Evolutionary conservation across 2,797 vertebrate genomes (phyloP).

Genomic region (Xenopus petersii): DNA sequence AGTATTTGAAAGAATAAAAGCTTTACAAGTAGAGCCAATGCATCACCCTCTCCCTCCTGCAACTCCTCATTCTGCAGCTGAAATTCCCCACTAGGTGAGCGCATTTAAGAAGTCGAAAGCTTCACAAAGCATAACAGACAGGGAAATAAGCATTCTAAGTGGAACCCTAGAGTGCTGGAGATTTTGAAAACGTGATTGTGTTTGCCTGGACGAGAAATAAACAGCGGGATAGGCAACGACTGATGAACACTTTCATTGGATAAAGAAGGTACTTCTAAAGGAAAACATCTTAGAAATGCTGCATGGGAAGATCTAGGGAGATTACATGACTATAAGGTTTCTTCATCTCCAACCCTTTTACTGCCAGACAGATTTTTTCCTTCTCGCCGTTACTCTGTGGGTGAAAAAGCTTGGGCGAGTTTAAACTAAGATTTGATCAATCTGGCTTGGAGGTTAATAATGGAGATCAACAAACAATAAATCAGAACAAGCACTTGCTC

Average conservation of each 20-base stretch:
- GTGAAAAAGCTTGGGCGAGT: too few species aligned
- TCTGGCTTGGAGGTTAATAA: too few species aligned
- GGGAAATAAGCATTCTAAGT: slow-evolving; percentile 22
- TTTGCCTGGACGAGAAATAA: slow-evolving; percentile 17
- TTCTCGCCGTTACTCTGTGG: neutral
- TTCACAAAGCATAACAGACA: slow-evolving; percentile 14
- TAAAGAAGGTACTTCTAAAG: neutral
- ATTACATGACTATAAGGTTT: neutral
- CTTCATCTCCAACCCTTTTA: neutral
- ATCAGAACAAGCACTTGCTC: too few species aligned
- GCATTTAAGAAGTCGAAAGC: slow-evolving; percentile 8
- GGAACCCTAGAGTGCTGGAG: slow-evolving; percentile 30
- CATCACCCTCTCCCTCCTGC: neutral
- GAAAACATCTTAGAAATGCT: slow-evolving; percentile 1
- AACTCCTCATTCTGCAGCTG: neutral
- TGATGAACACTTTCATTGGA: slow-evolving; percentile 14
- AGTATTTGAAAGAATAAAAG: neutral
- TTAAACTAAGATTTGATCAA: too few species aligned
- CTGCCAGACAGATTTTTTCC: neutral
- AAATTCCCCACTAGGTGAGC: neutral
- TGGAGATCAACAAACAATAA: too few species aligned
- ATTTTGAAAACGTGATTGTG: slow-evolving; percentile 24
- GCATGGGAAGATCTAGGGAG: neutral
- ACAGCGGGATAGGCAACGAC: slow-evolving; percentile 23
- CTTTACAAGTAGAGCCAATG: too few species aligned